Evolutionary conservation across 2,113 vertebrate species (phyloP).

Genomic region (Gulo gulo): DNA sequence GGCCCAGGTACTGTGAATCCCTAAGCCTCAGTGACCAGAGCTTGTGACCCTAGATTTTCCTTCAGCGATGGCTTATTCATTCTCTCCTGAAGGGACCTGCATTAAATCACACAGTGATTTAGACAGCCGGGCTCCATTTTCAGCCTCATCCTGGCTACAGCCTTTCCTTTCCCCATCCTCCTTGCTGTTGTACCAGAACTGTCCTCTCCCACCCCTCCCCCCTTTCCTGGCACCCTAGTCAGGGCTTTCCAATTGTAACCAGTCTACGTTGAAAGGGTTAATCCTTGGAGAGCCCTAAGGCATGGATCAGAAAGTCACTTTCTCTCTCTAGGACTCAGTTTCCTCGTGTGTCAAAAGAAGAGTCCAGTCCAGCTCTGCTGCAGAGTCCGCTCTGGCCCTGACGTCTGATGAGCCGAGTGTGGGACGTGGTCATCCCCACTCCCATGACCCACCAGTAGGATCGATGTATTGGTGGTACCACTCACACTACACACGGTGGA

Average conservation of each 20-base stretch:
- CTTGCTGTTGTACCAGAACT: background rate
- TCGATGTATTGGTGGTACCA: background rate
- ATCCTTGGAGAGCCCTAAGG: background rate
- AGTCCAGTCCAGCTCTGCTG: background rate
- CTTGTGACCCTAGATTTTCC: background rate
- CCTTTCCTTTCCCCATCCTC: background rate
- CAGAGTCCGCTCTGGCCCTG: background rate
- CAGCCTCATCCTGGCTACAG: background rate
- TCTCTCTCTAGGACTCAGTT: background rate
- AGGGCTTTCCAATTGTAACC: background rate
- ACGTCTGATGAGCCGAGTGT: background rate
- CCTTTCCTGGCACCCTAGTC: background rate
- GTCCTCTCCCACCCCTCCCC: background rate
- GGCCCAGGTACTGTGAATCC: background rate
- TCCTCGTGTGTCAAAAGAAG: background rate
- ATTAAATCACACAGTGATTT: background rate
- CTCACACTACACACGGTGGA: background rate
- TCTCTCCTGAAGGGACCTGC: background rate
- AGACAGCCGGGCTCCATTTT: background rate
- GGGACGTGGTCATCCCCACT: background rate
- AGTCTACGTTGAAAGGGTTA: background rate
- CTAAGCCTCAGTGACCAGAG: background rate
- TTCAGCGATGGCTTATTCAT: background rate
- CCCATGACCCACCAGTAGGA: background rate
- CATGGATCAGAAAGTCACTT: slow-evolving; percentile 29